A percentile compares a stretch with the other conserved stretches of the same genome.
phyloP scores from a whole-genome alignment of 2,888 invertebrate genomes.

The Malachius bipustulatus region DNA sequence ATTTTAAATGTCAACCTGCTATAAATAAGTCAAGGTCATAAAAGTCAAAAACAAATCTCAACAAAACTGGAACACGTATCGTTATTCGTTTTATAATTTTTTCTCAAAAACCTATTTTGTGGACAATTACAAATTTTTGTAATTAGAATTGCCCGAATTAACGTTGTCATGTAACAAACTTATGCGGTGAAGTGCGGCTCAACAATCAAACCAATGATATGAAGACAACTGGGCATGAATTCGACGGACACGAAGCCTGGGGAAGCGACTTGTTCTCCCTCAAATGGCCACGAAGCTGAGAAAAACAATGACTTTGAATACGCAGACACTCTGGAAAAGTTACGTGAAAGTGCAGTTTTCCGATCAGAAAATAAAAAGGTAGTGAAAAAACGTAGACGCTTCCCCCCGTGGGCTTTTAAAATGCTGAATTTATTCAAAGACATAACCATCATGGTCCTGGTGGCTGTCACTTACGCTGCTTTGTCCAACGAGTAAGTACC shows the following conservation, averaged over 20 bases:
- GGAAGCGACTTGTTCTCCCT: neutral
- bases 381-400: neutral
- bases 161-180: too few species aligned
- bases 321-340: neutral
- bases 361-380: neutral
- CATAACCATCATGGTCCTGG: conserved; percentile 49
- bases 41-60: too few species aligned
- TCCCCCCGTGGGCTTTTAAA: conserved; percentile 23
- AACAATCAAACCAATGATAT: too few species aligned
- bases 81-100: too few species aligned
- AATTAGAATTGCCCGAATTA: too few species aligned
- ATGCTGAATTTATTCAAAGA: conserved; percentile 54
- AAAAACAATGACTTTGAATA: neutral
- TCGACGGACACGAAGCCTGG: neutral
- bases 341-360: neutral
- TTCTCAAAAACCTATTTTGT: too few species aligned
- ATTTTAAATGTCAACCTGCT: too few species aligned
- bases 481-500: conserved; percentile 56
- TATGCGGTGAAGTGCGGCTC: too few species aligned
- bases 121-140: too few species aligned
- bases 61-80: too few species aligned
- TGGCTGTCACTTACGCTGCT: conserved; percentile 57
- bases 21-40: too few species aligned
- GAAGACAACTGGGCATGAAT: neutral
- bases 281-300: conserved; percentile 1